These are phyloP conservation scores for Platyrinchus mystaceus DNA, from an alignment of 2,797 vertebrate genomes.

Conservation along the genomic window DNA sequence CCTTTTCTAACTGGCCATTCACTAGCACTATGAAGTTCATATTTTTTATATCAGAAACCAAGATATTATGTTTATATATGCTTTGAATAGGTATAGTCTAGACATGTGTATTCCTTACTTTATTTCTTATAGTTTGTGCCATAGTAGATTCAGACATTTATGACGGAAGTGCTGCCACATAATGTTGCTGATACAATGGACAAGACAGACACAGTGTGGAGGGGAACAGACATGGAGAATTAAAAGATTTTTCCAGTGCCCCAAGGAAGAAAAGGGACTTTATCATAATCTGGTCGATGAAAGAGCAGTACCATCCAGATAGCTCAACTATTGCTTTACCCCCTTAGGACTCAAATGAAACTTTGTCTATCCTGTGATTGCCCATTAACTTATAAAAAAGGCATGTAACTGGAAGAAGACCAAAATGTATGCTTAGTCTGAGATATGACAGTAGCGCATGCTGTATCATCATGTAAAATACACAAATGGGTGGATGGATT, in stretches of 20 bases:
- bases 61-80: slow-evolving; percentile 4
- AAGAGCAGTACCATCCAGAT: neutral
- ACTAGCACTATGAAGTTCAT: slow-evolving; percentile 30
- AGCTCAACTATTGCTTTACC: neutral
- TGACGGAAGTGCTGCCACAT: neutral
- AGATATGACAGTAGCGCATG: neutral
- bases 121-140: neutral
- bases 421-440: neutral
- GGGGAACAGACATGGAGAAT: neutral
- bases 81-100: slow-evolving; percentile 58
- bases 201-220: neutral
- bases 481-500: slow-evolving; percentile 1
- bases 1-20: slow-evolving; percentile 57
- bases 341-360: slow-evolving; percentile 4
- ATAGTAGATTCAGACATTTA: neutral
- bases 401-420: neutral
- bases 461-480: slow-evolving; percentile 3
- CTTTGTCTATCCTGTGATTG: slow-evolving; percentile 59
- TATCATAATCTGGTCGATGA: neutral
- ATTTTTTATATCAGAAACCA: slow-evolving; percentile 49
- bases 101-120: neutral
- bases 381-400: slow-evolving; percentile 59
- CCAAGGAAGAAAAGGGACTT: neutral
- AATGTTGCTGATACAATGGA: neutral
- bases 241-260: neutral